These are phyloP conservation scores for Blera fallax DNA, from an alignment of 2,888 invertebrate genomes.

Conservation along the genomic window DNA sequence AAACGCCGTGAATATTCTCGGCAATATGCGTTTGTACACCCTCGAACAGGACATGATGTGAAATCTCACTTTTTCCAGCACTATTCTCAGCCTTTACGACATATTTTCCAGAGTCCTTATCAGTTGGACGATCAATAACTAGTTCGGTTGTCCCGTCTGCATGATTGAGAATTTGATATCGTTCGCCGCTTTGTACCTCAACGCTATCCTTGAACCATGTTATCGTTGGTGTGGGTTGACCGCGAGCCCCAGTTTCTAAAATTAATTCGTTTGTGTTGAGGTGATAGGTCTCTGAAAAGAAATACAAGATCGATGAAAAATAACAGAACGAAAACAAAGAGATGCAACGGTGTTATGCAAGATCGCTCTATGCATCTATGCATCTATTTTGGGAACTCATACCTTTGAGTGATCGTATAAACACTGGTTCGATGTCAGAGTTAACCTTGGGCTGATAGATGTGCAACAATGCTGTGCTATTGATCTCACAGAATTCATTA, in stretches of 20 bases:
- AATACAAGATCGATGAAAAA: conserved; percentile 1
- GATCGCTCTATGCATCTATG: conserved; percentile 8
- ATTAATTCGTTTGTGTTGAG: conserved; percentile 88
- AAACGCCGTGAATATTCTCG: conserved; percentile 81
- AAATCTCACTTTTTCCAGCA: conserved; percentile 88
- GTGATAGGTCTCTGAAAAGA: conserved; percentile 86
- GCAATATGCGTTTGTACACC: conserved; percentile 83
- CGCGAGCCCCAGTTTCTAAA: conserved; percentile 90
- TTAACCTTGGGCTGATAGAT: conserved; percentile 84
- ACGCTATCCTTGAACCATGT: conserved; percentile 90
- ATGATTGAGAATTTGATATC: conserved; percentile 86
- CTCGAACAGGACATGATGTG: conserved; percentile 87
- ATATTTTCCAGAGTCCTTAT: conserved; percentile 88
- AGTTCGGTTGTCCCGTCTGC: conserved; percentile 89
- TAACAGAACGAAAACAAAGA: conserved; percentile 20
- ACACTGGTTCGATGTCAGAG: conserved; percentile 87
- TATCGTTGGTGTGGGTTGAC: conserved; percentile 87
- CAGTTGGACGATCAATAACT: conserved; percentile 85
- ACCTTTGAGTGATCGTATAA: conserved; percentile 89
- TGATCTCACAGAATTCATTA: conserved; percentile 88
- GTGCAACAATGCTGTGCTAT: conserved; percentile 87
- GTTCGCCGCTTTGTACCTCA: conserved; percentile 83
- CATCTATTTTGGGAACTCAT: conserved; percentile 58
- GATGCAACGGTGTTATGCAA: conserved; percentile 44
- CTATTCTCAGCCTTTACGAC: conserved; percentile 89